phyloP scores from a whole-genome alignment of 2,888 invertebrate species.

The Rambutsinella grinnellia region DNA sequence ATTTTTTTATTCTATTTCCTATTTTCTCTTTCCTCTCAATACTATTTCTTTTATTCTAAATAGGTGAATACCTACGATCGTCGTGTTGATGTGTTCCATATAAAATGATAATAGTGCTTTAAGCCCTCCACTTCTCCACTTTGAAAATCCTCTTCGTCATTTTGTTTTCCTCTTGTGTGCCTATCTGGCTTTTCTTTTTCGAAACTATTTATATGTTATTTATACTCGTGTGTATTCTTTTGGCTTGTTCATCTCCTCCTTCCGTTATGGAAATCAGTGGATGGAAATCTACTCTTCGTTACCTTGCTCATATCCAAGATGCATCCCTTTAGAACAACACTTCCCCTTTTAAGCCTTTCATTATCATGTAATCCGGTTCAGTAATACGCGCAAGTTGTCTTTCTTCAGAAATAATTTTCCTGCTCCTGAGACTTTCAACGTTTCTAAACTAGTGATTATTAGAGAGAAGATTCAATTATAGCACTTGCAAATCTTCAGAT shows the following conservation, averaged over 20 bases:
- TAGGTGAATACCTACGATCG: background rate
- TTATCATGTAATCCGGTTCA: too few relatives aligned
- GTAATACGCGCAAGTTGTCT: too few relatives aligned
- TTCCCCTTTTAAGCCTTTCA: too few relatives aligned
- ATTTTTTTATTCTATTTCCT: slow-evolving; percentile 17
- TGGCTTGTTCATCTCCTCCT: background rate
- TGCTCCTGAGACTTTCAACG: too few relatives aligned
- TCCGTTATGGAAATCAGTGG: background rate
- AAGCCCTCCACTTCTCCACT: background rate
- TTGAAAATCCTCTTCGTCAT: background rate
- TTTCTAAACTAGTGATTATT: too few relatives aligned
- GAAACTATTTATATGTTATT: background rate
- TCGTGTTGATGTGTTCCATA: background rate
- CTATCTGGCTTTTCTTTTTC: background rate
- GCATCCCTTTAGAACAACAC: too few relatives aligned
- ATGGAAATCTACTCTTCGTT: too few relatives aligned
- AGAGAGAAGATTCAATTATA: too few relatives aligned
- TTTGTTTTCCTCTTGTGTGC: background rate
- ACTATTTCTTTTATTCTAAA: background rate
- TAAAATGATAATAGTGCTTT: background rate
- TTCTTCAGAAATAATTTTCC: too few relatives aligned
- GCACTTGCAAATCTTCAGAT: too few relatives aligned
- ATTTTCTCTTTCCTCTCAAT: background rate
- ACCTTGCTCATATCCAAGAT: too few relatives aligned
- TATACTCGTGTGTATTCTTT: background rate